These are phyloP conservation scores for Biston stratarius DNA, from an alignment of 2,888 invertebrate genomes.

Conservation along the genomic window DNA sequence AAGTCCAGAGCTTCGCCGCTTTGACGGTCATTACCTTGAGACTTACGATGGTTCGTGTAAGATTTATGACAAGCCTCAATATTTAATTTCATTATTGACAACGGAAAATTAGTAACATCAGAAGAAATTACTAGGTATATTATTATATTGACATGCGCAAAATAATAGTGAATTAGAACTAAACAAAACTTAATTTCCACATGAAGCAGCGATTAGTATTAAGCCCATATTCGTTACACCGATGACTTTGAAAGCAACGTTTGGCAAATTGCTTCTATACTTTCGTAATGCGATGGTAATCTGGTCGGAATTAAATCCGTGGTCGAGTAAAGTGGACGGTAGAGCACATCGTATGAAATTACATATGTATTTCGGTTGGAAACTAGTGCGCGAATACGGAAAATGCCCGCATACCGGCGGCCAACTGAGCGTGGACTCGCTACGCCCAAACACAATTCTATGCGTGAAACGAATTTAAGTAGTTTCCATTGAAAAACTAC, in stretches of 20 bases:
- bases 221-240: constrained; percentile 31
- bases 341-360: constrained; percentile 49
- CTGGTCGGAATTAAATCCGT: constrained; percentile 38
- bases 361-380: constrained; percentile 53
- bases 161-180: constrained; percentile 7
- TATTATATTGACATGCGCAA: too few relatives aligned
- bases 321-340: constrained; percentile 40
- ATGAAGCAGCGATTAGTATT: constrained; percentile 19
- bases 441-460: constrained; percentile 53
- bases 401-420: constrained; percentile 60
- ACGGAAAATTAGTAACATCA: too few relatives aligned
- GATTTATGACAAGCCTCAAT: too few relatives aligned
- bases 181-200: constrained; percentile 14
- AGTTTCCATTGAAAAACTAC: constrained; percentile 49
- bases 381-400: constrained; percentile 70
- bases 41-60: too few relatives aligned
- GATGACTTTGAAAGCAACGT: constrained; percentile 33
- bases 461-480: constrained; percentile 60
- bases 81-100: too few relatives aligned
- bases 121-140: too few relatives aligned
- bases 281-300: constrained; percentile 46
- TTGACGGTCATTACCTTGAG: too few relatives aligned
- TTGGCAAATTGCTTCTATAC: constrained; percentile 40
- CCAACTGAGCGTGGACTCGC: constrained; percentile 60
- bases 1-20: too few relatives aligned